These are phyloP conservation scores for Brachionus rotundiformis DNA, from an alignment of 1,140 invertebrate genomes.

Conservation along the genomic window DNA sequence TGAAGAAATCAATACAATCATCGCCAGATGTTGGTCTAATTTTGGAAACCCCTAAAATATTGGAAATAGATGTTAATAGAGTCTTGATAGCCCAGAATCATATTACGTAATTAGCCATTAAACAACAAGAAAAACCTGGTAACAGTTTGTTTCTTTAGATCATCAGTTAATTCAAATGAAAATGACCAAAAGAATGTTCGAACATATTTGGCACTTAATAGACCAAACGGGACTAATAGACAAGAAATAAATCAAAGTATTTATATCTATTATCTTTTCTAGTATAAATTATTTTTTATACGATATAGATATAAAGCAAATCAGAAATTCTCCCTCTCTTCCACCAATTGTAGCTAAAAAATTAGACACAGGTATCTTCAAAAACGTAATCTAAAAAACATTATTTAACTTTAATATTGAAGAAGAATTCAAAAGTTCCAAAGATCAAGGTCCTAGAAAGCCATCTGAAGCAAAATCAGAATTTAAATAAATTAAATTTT, in stretches of 20 bases:
- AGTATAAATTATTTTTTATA: neutral
- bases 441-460: neutral
- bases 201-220: conserved; percentile 3
- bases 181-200: neutral
- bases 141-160: neutral
- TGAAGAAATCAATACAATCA: neutral
- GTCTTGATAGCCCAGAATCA: conserved; percentile 64
- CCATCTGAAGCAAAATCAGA: neutral
- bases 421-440: neutral
- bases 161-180: neutral
- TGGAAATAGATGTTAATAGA: conserved; percentile 63
- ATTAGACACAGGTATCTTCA: neutral
- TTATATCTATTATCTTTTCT: neutral
- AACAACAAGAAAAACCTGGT: neutral
- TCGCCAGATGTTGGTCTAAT: neutral
- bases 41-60: conserved; percentile 59
- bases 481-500: neutral
- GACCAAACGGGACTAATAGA: neutral
- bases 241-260: neutral
- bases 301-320: neutral
- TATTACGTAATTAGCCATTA: conserved; percentile 57
- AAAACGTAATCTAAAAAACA: neutral
- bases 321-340: conserved; percentile 2
- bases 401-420: neutral
- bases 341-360: conserved; percentile 6